Evolutionary conservation across 2,797 vertebrate species (phyloP).

Genomic region (Thaleichthys pacificus): DNA sequence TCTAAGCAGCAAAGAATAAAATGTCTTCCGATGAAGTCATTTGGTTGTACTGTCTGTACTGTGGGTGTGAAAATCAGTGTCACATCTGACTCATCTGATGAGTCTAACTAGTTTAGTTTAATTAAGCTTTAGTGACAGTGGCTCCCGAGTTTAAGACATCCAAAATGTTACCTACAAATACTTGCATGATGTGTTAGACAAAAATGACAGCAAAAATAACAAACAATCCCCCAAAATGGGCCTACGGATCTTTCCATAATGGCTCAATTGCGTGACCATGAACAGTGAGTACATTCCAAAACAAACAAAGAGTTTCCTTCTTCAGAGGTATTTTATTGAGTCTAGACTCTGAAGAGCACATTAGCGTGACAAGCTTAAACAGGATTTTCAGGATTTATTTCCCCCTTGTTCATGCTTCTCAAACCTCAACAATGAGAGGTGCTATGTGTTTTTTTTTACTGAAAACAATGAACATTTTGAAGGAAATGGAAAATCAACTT

Average conservation of each 20-base stretch:
- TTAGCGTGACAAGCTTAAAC: not conserved
- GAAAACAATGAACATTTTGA: not conserved
- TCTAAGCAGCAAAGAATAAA: too few relatives aligned
- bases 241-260: not conserved
- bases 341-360: not conserved
- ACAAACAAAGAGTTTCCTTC: slow-evolving; percentile 22
- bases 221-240: not conserved
- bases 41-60: too few relatives aligned
- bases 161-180: not conserved
- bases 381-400: not conserved
- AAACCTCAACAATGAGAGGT: not conserved
- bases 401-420: not conserved
- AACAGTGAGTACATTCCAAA: slow-evolving; percentile 13
- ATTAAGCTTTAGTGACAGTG: too few relatives aligned
- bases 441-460: not conserved
- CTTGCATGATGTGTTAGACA: not conserved
- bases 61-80: too few relatives aligned
- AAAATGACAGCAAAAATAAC: not conserved
- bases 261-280: slow-evolving; percentile 1
- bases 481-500: not conserved
- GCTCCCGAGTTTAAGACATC: too few relatives aligned
- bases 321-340: not conserved
- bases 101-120: too few relatives aligned
- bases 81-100: too few relatives aligned
- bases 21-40: too few relatives aligned